Evolutionary conservation across 2,888 invertebrate species (phyloP).

Genomic region (Antheraea yamamai): DNA sequence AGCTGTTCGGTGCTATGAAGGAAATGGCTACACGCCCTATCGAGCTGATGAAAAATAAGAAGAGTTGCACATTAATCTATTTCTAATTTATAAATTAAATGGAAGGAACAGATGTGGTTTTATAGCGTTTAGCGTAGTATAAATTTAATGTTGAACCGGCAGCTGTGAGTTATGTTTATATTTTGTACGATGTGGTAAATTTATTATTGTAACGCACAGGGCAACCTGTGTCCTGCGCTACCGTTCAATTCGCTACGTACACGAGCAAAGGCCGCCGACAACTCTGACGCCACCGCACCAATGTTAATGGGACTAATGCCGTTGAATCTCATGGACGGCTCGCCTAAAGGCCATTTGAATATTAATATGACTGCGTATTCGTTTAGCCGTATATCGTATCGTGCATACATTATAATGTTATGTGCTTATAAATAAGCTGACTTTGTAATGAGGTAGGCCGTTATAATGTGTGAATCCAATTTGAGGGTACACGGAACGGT

Average conservation of each 20-base stretch:
- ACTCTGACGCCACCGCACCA: slow-evolving; percentile 46
- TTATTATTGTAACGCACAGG: slow-evolving; percentile 51
- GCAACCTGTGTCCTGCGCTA: slow-evolving; percentile 45
- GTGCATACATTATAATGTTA: slow-evolving; percentile 61
- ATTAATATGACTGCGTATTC: slow-evolving; percentile 66
- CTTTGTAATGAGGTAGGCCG: slow-evolving; percentile 39
- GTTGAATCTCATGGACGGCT: slow-evolving; percentile 57
- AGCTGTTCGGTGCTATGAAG: slow-evolving; percentile 68
- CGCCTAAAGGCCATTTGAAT: slow-evolving; percentile 72
- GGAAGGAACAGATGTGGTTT: slow-evolving; percentile 44
- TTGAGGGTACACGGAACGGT: slow-evolving; percentile 23
- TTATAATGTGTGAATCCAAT: slow-evolving; percentile 44
- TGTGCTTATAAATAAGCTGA: slow-evolving; percentile 58
- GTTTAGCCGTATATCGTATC: slow-evolving; percentile 55
- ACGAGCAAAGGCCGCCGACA: slow-evolving; percentile 45
- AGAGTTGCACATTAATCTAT: slow-evolving; percentile 59
- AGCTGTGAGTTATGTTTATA: slow-evolving; percentile 47
- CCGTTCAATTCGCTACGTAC: slow-evolving; percentile 41
- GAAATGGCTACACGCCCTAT: slow-evolving; percentile 61
- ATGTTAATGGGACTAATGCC: slow-evolving; percentile 65
- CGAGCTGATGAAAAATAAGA: slow-evolving; percentile 53
- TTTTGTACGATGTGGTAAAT: slow-evolving; percentile 34
- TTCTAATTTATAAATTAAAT: slow-evolving; percentile 54
- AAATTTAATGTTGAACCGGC: slow-evolving; percentile 45
- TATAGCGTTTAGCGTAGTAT: slow-evolving; percentile 36